Percentiles rank a stretch among this genome's conserved stretches.
phyloP scores from a whole-genome alignment of 1,140 invertebrate species.

The Nebria ingens region DNA sequence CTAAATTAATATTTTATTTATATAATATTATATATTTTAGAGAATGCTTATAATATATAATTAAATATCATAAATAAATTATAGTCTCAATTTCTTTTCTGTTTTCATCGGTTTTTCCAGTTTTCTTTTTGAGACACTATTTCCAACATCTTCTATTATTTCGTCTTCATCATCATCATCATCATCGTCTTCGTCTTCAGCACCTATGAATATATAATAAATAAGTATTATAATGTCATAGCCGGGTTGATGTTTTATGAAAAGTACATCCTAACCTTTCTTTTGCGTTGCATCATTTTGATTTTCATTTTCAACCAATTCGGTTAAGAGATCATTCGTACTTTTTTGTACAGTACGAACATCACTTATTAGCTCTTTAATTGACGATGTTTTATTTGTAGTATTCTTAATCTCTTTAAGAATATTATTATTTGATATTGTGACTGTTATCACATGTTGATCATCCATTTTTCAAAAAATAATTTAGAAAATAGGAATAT shows the following conservation, averaged over 20 bases:
- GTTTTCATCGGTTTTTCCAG: too few relatives aligned
- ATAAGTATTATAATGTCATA: too few relatives aligned
- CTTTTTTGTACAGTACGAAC: not conserved
- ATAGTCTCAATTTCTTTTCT: too few relatives aligned
- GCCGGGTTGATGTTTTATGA: not conserved
- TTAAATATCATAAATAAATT: too few relatives aligned
- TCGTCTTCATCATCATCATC: not conserved
- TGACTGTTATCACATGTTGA: not conserved
- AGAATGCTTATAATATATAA: too few relatives aligned
- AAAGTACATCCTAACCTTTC: not conserved
- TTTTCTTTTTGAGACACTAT: not conserved
- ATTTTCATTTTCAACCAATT: not conserved
- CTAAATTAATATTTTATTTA: too few relatives aligned
- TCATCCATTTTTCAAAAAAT: not conserved
- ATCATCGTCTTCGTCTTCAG: not conserved
- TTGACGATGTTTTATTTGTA: not conserved
- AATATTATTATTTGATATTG: not conserved
- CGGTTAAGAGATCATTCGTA: not conserved
- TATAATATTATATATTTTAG: too few relatives aligned
- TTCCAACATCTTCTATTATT: not conserved
- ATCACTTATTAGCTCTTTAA: not conserved
- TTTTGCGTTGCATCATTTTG: not conserved
- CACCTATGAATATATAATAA: not conserved
- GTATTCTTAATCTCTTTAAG: not conserved
- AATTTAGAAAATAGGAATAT: too few relatives aligned